Evolutionary conservation across 1,140 invertebrate species (phyloP).

Genomic region (Diabrotica virgifera): DNA sequence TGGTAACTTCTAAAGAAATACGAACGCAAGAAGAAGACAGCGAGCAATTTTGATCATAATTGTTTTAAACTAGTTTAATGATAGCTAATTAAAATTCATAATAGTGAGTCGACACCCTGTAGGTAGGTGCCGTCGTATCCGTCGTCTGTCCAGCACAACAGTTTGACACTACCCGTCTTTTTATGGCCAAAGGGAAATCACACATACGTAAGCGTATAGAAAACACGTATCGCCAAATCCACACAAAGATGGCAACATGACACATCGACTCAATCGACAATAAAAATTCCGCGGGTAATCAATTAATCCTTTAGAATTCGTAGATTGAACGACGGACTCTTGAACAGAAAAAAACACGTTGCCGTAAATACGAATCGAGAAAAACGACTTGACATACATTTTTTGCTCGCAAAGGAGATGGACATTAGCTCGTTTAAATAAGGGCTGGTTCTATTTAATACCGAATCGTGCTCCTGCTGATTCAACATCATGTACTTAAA

Average conservation of each 20-base stretch:
- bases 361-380: background rate
- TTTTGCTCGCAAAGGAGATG: background rate
- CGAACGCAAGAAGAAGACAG: too few species aligned
- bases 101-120: too few species aligned
- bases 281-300: slow-evolving; percentile 25
- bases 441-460: too few species aligned
- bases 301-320: slow-evolving; percentile 18
- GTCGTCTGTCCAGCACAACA: background rate
- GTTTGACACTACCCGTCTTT: slow-evolving; percentile 13
- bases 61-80: too few species aligned
- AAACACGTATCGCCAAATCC: slow-evolving; percentile 18
- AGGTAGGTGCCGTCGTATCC: too few species aligned
- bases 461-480: too few species aligned
- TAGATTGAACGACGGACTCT: background rate
- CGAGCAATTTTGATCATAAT: too few species aligned
- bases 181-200: slow-evolving; percentile 14
- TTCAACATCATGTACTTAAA: too few species aligned
- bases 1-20: too few species aligned
- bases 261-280: slow-evolving; percentile 8
- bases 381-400: slow-evolving; percentile 1
- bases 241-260: slow-evolving; percentile 13
- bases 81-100: too few species aligned
- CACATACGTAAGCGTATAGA: slow-evolving; percentile 15
- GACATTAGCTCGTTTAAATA: too few species aligned
- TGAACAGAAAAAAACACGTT: background rate